Conservation (phyloP, 2,113 vertebrate species). For the Lichenostomus cassidix region DNA sequence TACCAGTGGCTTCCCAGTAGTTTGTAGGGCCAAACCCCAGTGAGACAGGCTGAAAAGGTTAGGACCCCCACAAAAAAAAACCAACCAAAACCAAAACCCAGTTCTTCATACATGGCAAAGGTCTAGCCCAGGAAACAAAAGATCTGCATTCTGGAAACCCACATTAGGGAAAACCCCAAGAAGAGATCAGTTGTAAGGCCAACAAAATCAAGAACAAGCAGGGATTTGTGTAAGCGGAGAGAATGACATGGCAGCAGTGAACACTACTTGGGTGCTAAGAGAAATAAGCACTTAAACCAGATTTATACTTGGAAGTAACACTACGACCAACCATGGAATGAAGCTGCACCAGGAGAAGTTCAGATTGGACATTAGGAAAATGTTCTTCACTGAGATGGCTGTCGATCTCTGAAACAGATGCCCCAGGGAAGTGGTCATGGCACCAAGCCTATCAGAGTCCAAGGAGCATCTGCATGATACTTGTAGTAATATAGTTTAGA, state of each 20-base stretch:
- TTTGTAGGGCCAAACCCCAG: background rate
- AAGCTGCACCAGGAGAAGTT: background rate
- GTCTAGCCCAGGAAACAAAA: background rate
- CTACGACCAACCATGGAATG: background rate
- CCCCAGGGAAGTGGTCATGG: background rate
- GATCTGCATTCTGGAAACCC: background rate
- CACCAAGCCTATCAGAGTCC: background rate
- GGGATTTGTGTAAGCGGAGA: background rate
- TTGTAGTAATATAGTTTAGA: background rate
- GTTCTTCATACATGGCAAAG: background rate
- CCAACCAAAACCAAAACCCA: too few species aligned
- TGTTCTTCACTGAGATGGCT: background rate
- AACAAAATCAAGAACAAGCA: background rate
- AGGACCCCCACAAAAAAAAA: rapidly evolving
- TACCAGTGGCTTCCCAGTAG: background rate
- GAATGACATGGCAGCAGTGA: background rate
- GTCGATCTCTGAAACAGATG: background rate
- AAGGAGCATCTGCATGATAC: background rate
- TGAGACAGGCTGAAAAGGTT: background rate
- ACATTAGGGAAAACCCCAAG: background rate
- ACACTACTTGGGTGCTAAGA: background rate
- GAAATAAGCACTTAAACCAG: background rate
- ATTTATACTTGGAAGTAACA: background rate
- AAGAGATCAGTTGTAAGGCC: background rate
- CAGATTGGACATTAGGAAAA: background rate